Evolutionary conservation across 1,140 invertebrate species (phyloP), one percentile per base, ranked within the genome.

Genomic region (Papilio machaon): DNA sequence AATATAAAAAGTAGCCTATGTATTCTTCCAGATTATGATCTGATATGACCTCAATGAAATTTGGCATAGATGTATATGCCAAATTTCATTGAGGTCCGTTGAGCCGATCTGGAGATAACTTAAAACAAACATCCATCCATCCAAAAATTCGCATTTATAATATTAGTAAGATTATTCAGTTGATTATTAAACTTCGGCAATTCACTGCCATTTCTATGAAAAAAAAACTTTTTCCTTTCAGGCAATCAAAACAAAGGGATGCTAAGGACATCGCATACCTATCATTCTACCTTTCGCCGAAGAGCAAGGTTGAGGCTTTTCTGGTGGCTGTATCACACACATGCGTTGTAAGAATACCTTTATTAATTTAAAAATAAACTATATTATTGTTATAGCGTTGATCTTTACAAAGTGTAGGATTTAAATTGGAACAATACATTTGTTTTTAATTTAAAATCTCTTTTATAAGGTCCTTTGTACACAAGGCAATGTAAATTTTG

Each of bases 221-320:
- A 2, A 52, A 52, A 17, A 1, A 4, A 0, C 2, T 30, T 8
- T 52, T 74, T 79, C 46, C 75, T 89, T 84, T 15, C 88, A 94
- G 92, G 86, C 91, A 94, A 84, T 84, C 84, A 8, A 92, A 91
- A 80, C 84, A 84, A 9, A 76, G 85, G 73, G 91, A 94, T 43
- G 91, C 91, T 8, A 94, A 91, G 64, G 90, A 92, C 23, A 84
- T 93, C 0, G 88, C 92, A 1, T 92, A 91, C 75, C 86, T 94
- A 7, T 88, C 91, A 0, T 90, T 93, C 77, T 93, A 94, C 79
- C 79, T 86, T 23, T 85, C 88, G 23, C 91, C 92, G 9, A 93
- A 91, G 85, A 91, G 86, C 74, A 90, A 91, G 81, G 85, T 90
- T 17, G 92, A 92, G 54, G 87, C 91, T 2, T 94, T 93, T 73